Base-by-base conservation (phyloP, 1,140 invertebrate species). In the Geopemphigus sp. region DNA sequence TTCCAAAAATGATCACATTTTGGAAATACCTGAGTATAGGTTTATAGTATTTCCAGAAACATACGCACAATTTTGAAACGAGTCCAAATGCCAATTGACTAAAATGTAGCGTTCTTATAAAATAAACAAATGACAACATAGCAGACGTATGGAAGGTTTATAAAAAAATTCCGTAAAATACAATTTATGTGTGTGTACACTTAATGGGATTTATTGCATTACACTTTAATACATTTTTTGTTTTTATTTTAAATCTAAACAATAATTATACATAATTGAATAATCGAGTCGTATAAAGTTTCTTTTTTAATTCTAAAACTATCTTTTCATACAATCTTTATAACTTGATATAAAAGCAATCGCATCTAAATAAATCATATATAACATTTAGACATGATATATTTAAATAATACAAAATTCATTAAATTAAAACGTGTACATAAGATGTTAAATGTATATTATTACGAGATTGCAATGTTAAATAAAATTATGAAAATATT, bases 151-250 rank as follows among this genome's bases (percentile, higher is more conserved):
- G 14, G 17, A 53, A 70, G 47, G 45, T 70, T 70, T 70, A 70
- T 0, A 19, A 32, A 57, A 17, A 72, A 29, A n/a, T 72, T 54
- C 10, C 68, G 24, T 53, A 29, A 72, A 72, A 72, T 72, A 72
- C 15, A 72, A 29, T 72, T 72, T 54, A 53, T 10, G n/a, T 59
- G n/a, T 59, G 73, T 63, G 56, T 61, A 78, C 57, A 72, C 29
- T 61, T 78, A 78, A 74, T 61, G 74, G 74, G 74, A 61, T 78
- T 78, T 78, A 78, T 78, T 78, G 74, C 74, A 61, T 61, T 59
- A 78, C 74, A 78, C 74, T 78, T 54, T 53, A 19, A 54, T 72
- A 72, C 24, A 72, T 61, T 50, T 50, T 61, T 78, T 45, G 14
- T 78, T 63, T 76, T 57, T 22, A 63, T 78, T 78, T 78, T 45